A percentile compares a stretch with the other conserved stretches of the same genome.
Conservation (phyloP, 2,113 vertebrate genomes). For the Falcunculus frontatus region DNA sequence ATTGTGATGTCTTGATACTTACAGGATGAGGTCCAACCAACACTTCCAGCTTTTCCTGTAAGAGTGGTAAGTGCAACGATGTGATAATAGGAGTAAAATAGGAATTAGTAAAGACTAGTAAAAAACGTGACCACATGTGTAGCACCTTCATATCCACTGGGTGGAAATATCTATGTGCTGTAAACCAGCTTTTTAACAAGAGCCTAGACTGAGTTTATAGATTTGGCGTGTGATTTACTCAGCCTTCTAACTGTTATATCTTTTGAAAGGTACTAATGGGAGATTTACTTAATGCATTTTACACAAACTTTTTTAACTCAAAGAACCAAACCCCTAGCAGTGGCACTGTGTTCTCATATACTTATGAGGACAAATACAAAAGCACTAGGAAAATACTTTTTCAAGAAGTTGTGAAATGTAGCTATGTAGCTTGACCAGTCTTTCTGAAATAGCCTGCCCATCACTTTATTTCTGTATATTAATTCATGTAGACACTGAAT, state of each 20-base stretch:
- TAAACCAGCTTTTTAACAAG: not conserved
- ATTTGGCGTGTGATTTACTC: not conserved
- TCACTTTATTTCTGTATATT: not conserved
- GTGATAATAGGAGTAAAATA: not conserved
- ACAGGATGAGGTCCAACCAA: not conserved
- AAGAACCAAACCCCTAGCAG: not conserved
- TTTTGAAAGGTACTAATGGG: not conserved
- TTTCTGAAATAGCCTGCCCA: not conserved
- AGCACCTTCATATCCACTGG: not conserved
- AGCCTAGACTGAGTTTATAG: not conserved
- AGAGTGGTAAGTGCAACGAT: not conserved
- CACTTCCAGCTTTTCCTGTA: not conserved
- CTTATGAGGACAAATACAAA: not conserved
- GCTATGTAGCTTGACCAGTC: not conserved
- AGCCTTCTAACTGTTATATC: not conserved
- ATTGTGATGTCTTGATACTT: not conserved
- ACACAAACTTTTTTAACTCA: not conserved
- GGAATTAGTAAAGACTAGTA: not conserved
- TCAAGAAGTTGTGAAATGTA: not conserved
- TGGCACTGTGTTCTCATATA: not conserved
- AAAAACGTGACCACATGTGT: not conserved
- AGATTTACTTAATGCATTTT: not conserved
- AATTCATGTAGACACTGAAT: not conserved
- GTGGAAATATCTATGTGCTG: not conserved
- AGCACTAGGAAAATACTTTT: not conserved